Conservation (phyloP, 1,140 invertebrate species). For the Drosophila grimshawi region DNA sequence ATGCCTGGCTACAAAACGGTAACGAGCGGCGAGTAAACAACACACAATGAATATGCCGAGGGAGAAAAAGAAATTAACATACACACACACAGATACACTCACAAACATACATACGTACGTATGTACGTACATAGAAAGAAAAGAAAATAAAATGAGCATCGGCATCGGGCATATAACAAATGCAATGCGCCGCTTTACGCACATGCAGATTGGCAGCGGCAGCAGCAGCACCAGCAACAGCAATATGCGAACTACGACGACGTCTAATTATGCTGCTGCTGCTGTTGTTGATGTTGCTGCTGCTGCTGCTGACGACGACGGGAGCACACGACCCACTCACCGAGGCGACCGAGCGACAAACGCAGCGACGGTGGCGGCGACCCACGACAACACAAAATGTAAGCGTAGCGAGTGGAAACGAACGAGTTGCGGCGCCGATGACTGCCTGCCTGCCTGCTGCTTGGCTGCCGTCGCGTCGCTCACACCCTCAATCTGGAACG, state of each 20-base stretch:
- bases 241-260: slow-evolving; percentile 16
- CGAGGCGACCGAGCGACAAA: slow-evolving; percentile 48
- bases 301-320: slow-evolving; percentile 12
- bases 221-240: slow-evolving; percentile 1
- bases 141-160: slow-evolving; percentile 12
- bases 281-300: slow-evolving; percentile 13
- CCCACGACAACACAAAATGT: slow-evolving; percentile 73
- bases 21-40: slow-evolving; percentile 9
- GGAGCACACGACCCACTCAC: slow-evolving; percentile 50
- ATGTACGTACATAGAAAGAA: not conserved
- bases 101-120: not conserved
- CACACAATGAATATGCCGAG: not conserved
- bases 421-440: slow-evolving; percentile 40
- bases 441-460: slow-evolving; percentile 12
- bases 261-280: slow-evolving; percentile 54
- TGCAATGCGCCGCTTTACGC: slow-evolving; percentile 49
- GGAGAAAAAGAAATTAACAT: slow-evolving; percentile 11
- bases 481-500: slow-evolving; percentile 25
- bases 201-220: slow-evolving; percentile 38
- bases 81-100: not conserved
- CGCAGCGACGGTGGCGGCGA: slow-evolving; percentile 55
- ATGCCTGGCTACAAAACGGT: not conserved
- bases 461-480: slow-evolving; percentile 17
- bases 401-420: slow-evolving; percentile 54
- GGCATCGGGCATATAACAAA: slow-evolving; percentile 24